Evolutionary conservation across 2,888 invertebrate species (phyloP).

Genomic region (Megalurothrips usitatus): DNA sequence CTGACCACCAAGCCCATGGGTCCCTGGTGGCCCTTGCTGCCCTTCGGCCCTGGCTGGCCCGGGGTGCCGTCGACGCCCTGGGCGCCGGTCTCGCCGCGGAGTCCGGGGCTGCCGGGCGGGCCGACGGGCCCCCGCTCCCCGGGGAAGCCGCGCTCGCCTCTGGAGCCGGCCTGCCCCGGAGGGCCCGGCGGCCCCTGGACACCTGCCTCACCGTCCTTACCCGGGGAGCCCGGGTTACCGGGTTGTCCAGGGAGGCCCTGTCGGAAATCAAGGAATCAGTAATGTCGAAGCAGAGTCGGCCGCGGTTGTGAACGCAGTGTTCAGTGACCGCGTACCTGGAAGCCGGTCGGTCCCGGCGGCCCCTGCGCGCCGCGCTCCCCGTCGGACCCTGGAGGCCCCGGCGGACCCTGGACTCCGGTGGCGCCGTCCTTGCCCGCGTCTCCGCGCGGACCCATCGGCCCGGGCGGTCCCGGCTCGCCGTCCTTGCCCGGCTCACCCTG

Average conservation of each 20-base stretch:
- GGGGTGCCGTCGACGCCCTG: constrained; percentile 53
- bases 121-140: constrained; percentile 71
- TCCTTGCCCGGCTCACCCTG: constrained; percentile 77
- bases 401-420: constrained; percentile 68
- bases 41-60: constrained; percentile 35
- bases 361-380: constrained; percentile 61
- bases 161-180: constrained; percentile 54
- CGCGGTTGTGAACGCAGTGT: neutral
- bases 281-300: too few species aligned
- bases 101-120: constrained; percentile 59
- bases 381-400: constrained; percentile 63
- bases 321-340: constrained; percentile 54
- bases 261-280: too few species aligned
- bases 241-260: constrained; percentile 69
- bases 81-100: constrained; percentile 60
- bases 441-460: constrained; percentile 71
- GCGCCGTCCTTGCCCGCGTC: constrained; percentile 74
- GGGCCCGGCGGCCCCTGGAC: constrained; percentile 61
- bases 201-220: constrained; percentile 77
- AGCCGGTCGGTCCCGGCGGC: constrained; percentile 71
- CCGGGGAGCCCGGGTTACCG: constrained; percentile 66
- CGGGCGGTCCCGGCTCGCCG: constrained; percentile 71
- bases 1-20: constrained; percentile 46
- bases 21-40: constrained; percentile 43
- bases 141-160: constrained; percentile 65